phyloP scores from a whole-genome alignment of 1,140 invertebrate species.

The Diprion similis region DNA sequence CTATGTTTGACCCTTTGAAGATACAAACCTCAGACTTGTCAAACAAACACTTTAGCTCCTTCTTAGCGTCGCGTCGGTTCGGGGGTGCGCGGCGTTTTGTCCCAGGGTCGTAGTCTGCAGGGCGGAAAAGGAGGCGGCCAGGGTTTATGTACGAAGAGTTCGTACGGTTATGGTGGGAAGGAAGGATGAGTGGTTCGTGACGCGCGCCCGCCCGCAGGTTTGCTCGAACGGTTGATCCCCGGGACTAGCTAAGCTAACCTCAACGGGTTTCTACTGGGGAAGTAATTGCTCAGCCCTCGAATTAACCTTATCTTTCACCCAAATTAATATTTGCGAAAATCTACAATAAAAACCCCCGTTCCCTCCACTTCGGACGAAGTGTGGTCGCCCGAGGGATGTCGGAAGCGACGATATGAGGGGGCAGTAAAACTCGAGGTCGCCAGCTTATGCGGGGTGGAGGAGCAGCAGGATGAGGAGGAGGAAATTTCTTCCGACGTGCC shows the following conservation, averaged over 20 bases:
- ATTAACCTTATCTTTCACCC: slow-evolving; percentile 2
- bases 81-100: not conserved
- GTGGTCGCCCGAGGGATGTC: not conserved
- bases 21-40: slow-evolving; percentile 38
- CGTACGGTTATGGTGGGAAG: not conserved
- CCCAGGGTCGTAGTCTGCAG: not conserved
- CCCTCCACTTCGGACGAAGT: not conserved
- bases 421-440: not conserved
- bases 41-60: slow-evolving; percentile 35
- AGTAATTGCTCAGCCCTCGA: slow-evolving; percentile 2
- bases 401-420: too few relatives aligned
- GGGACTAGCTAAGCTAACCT: not conserved
- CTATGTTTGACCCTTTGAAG: slow-evolving; percentile 44
- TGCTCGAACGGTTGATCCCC: not conserved
- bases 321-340: slow-evolving; percentile 2
- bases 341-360: not conserved
- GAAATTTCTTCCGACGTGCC: not conserved
- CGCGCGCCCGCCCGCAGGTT: not conserved
- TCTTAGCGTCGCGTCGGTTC: not conserved
- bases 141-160: not conserved
- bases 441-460: not conserved
- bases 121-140: not conserved
- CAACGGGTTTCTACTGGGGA: not conserved
- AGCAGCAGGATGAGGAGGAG: too few relatives aligned
- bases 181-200: not conserved